A percentile compares a stretch with the other conserved stretches of the same genome.
Conservation (phyloP, 2,797 vertebrate genomes). For the Eurystomus glaucurus region DNA sequence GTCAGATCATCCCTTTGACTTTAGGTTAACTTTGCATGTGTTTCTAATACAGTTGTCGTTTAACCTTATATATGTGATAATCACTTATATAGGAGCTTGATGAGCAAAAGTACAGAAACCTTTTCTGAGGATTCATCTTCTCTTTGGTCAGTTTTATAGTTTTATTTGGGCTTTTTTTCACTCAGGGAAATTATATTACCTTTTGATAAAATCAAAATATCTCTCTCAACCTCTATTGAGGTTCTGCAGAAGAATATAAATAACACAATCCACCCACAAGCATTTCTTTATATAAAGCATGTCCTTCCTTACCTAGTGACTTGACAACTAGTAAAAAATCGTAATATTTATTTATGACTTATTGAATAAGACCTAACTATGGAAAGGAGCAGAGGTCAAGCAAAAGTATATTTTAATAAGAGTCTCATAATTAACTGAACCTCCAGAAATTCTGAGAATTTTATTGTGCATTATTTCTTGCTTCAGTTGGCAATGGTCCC, state of each 20-base stretch:
- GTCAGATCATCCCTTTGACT: not conserved
- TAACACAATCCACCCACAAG: not conserved
- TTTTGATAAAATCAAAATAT: not conserved
- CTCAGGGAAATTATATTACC: not conserved
- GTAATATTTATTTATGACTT: not conserved
- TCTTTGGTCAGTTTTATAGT: not conserved
- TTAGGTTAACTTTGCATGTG: not conserved
- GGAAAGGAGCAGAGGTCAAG: not conserved
- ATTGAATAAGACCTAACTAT: not conserved
- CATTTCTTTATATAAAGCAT: not conserved
- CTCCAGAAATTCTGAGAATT: not conserved
- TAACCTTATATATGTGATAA: not conserved
- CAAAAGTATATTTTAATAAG: not conserved
- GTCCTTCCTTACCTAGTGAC: not conserved
- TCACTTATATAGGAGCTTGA: not conserved
- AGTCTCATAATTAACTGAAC: not conserved
- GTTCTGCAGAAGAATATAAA: not conserved
- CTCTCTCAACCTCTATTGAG: not conserved
- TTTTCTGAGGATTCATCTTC: not conserved
- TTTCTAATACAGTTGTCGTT: not conserved
- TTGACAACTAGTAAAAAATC: not conserved
- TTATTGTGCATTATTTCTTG: not conserved
- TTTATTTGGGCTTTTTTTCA: not conserved
- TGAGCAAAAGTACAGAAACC: not conserved
- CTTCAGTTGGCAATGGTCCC: not conserved